phyloP scores from a whole-genome alignment of 2,113 vertebrate genomes.

The Dolichotis patagonum region DNA sequence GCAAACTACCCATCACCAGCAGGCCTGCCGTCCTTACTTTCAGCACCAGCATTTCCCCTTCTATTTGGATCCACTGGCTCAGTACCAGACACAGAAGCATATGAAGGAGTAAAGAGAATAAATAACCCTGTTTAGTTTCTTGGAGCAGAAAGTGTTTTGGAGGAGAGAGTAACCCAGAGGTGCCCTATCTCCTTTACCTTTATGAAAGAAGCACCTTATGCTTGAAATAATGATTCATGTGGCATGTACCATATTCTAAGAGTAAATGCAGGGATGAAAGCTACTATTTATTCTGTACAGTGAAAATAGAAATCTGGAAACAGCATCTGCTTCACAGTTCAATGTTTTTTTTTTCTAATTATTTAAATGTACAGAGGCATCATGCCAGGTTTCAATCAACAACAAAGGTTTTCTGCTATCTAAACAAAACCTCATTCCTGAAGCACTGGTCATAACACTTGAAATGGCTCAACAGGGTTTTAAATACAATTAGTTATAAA shows the following conservation, averaged over 20 bases:
- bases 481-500: slow-evolving; percentile 70
- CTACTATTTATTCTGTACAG: slow-evolving; percentile 80
- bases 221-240: slow-evolving; percentile 76
- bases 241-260: slow-evolving; percentile 55
- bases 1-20: slow-evolving; percentile 60
- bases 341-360: slow-evolving; percentile 82
- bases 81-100: slow-evolving; percentile 44
- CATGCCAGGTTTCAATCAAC: slow-evolving; percentile 85
- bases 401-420: slow-evolving; percentile 83
- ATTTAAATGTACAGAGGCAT: slow-evolving; percentile 83
- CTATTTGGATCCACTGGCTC: slow-evolving; percentile 65
- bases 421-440: slow-evolving; percentile 82
- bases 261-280: slow-evolving; percentile 78
- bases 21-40: slow-evolving; percentile 66
- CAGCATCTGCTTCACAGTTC: slow-evolving; percentile 85
- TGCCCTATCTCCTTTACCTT: slow-evolving; percentile 76
- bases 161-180: slow-evolving; percentile 52
- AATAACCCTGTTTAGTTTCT: slow-evolving; percentile 69
- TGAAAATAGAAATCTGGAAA: slow-evolving; percentile 82
- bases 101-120: slow-evolving; percentile 53
- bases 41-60: slow-evolving; percentile 41
- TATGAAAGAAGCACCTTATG: slow-evolving; percentile 71
- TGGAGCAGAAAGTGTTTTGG: slow-evolving; percentile 74
- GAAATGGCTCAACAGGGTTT: slow-evolving; percentile 70
- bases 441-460: slow-evolving; percentile 79